Base-by-base conservation (phyloP, 2,797 vertebrate species). In the Melanotaenia trifasciata region DNA sequence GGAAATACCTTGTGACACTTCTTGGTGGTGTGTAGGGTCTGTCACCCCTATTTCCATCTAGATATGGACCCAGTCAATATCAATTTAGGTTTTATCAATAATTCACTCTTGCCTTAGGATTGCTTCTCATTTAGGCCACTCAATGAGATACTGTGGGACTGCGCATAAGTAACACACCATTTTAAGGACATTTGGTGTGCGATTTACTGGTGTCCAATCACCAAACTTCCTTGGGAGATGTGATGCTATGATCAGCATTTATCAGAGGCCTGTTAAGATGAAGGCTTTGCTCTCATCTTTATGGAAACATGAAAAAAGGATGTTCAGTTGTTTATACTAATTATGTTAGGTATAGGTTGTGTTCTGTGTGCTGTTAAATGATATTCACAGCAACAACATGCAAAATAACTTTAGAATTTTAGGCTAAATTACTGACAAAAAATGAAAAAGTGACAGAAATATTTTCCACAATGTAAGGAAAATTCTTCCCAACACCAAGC, bases 81-180 rank as follows among this genome's bases (percentile, higher is more conserved):
- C 83, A 91, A 91, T 92, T 91, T 90, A 94, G 91, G 67, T 78
- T 90, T 79, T 93, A 94, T 95, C 92, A 95, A 95, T 96, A 95
- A 94, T 95, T 95, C 89, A 94, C 89, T 84, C 82, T 92, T 86
- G 83, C 85, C 81, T 91, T 92, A 90, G 83, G 69, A 89, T 90
- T 85, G 82, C 78, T 70, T 78, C 85, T 89, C 59, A 87, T 89
- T 84, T 80, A 79, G 87, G 87, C 83, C 84, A 86, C 72, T 40
- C 47, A n/a, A 16, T 60, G 13, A 43, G n/a, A 32, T 40, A 59
- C 26, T 57, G 18, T 32, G 14, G 45, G 47, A 64, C 14, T 58
- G 53, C 24, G 12, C 33, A 43, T 63, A 43, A 26, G 22, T 38
- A 51, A 10, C 47, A 30, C 9, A 18, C 45, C 30, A 40, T 51